Evolutionary conservation across 1,140 invertebrate genomes (phyloP).

Genomic region (Hyles vespertilio): DNA sequence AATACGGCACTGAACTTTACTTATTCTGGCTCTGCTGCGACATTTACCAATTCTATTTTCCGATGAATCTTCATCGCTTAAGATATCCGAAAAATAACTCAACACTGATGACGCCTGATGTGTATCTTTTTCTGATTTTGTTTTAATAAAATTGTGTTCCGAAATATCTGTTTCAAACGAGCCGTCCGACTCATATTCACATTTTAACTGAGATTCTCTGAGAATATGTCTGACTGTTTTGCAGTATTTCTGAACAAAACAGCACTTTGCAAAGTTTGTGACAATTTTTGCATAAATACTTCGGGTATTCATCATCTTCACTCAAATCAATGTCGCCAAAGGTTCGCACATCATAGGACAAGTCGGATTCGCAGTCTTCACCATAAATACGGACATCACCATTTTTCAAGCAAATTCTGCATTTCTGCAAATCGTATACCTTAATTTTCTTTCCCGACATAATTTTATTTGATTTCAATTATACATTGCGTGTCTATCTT

Average conservation of each 20-base stretch:
- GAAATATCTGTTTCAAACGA: conserved; percentile 7
- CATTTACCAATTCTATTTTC: conserved; percentile 9
- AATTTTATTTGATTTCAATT: no score
- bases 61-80: conserved; percentile 12
- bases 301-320: conserved; percentile 38
- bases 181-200: conserved; percentile 17
- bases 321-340: conserved; percentile 33
- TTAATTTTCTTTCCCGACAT: no score
- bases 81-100: conserved; percentile 11
- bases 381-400: conserved; percentile 33
- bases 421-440: conserved; percentile 8
- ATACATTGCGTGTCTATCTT: no score
- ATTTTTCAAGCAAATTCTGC: conserved; percentile 36
- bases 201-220: conserved; percentile 27
- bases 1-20: conserved; percentile 53
- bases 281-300: conserved; percentile 42
- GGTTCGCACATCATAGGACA: conserved; percentile 22
- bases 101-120: conserved; percentile 1
- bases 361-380: conserved; percentile 20
- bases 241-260: conserved; percentile 43
- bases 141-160: background rate
- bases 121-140: background rate
- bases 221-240: conserved; percentile 31
- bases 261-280: conserved; percentile 39
- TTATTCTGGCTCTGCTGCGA: conserved; percentile 1